Percentiles rank a stretch among this genome's conserved stretches.
These are phyloP conservation scores for Parus major DNA, from an alignment of 2,113 vertebrate species.

Conservation along the genomic window DNA sequence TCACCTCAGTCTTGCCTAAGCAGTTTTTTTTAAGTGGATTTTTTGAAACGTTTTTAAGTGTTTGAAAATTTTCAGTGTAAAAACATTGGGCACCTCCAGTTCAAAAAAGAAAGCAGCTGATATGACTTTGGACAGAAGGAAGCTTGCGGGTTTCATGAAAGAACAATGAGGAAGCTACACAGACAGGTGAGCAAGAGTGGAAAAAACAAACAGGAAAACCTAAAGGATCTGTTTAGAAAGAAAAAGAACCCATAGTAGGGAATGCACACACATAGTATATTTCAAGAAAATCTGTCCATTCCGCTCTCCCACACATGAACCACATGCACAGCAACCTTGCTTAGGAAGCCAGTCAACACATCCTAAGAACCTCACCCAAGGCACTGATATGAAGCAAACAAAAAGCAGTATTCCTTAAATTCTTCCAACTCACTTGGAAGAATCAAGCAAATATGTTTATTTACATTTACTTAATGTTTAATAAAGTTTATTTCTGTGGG, in stretches of 20 bases:
- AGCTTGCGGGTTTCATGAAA: neutral
- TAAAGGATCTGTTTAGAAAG: neutral
- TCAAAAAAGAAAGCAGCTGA: neutral
- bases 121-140: neutral
- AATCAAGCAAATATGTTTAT: neutral
- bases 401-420: neutral
- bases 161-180: neutral
- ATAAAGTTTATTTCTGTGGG: neutral
- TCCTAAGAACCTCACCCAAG: neutral
- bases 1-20: neutral
- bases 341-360: neutral
- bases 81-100: neutral
- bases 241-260: neutral
- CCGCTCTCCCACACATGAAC: neutral
- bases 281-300: neutral
- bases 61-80: neutral
- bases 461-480: neutral
- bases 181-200: neutral
- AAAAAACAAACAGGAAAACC: neutral
- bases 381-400: neutral
- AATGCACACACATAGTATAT: neutral
- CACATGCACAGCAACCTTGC: neutral
- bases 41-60: neutral
- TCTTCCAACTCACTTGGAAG: neutral
- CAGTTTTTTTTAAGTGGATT: neutral